Percentiles rank a stretch among this genome's conserved stretches.
phyloP scores from a whole-genome alignment of 1,140 invertebrate species.

The Drosophila grimshawi region DNA sequence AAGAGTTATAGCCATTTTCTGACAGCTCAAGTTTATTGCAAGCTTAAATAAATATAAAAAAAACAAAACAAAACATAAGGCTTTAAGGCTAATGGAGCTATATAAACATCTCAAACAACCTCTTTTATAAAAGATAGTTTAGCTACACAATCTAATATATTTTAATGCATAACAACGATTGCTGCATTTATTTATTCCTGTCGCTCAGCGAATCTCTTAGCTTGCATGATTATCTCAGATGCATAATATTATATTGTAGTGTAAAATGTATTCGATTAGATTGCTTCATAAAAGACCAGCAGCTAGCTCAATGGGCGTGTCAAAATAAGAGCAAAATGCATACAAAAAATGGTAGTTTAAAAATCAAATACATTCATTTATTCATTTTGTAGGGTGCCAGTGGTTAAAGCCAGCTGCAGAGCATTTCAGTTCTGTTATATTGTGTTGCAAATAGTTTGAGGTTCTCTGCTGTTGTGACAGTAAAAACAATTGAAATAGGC shows the following conservation, averaged over 20 bases:
- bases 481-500: slow-evolving; percentile 47
- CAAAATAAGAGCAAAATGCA: background rate
- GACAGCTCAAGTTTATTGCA: too few relatives aligned
- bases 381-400: background rate
- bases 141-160: too few relatives aligned
- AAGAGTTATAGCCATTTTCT: too few relatives aligned
- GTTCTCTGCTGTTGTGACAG: slow-evolving; percentile 39
- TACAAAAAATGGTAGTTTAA: slow-evolving; percentile 9
- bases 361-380: background rate
- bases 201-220: too few relatives aligned
- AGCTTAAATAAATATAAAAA: too few relatives aligned
- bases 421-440: slow-evolving; percentile 5
- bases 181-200: too few relatives aligned
- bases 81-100: too few relatives aligned
- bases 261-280: slow-evolving; percentile 9
- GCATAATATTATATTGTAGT: background rate
- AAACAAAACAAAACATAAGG: too few relatives aligned
- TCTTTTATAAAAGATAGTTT: too few relatives aligned
- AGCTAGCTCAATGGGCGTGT: slow-evolving; percentile 35
- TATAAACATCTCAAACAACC: too few relatives aligned
- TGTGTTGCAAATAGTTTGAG: slow-evolving; percentile 16
- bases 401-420: background rate
- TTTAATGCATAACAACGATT: too few relatives aligned
- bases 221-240: too few relatives aligned
- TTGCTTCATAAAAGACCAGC: background rate